These are phyloP conservation scores for Pyrrhosoma nymphula DNA, from an alignment of 2,888 invertebrate genomes.

Conservation along the genomic window DNA sequence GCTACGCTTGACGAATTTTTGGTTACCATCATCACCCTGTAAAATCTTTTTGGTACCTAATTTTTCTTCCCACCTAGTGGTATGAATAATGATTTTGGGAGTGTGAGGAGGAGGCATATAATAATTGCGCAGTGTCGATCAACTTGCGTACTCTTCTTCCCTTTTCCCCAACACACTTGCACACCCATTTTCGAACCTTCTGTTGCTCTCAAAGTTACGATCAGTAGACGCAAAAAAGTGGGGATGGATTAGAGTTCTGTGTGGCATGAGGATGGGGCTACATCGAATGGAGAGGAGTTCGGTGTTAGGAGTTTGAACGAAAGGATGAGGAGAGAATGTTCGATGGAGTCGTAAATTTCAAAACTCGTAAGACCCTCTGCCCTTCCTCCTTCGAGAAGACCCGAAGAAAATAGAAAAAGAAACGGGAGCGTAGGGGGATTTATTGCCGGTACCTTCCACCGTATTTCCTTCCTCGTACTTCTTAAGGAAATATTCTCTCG, in stretches of 20 bases:
- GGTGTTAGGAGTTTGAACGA: background rate
- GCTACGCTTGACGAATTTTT: no score
- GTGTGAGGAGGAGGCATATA: background rate
- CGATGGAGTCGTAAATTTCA: constrained; percentile 33
- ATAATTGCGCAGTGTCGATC: background rate
- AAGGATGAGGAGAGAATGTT: background rate
- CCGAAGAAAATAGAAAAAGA: background rate
- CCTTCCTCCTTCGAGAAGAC: background rate
- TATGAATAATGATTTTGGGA: no score
- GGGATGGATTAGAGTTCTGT: background rate
- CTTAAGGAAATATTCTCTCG: background rate
- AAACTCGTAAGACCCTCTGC: background rate
- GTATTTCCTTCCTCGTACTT: background rate
- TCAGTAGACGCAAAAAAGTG: background rate
- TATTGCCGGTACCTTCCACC: background rate
- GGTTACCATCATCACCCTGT: no score
- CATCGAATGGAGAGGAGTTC: background rate
- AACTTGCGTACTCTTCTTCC: background rate
- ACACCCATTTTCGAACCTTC: background rate
- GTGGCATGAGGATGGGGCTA: no score
- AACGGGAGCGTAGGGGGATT: background rate
- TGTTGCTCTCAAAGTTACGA: background rate
- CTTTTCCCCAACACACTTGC: background rate
- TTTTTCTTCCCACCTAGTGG: no score
- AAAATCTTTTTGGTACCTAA: no score